Percentiles rank a stretch among this genome's conserved stretches.
These are phyloP conservation scores for Erebia ligea DNA, from an alignment of 2,888 invertebrate genomes.

Conservation along the genomic window DNA sequence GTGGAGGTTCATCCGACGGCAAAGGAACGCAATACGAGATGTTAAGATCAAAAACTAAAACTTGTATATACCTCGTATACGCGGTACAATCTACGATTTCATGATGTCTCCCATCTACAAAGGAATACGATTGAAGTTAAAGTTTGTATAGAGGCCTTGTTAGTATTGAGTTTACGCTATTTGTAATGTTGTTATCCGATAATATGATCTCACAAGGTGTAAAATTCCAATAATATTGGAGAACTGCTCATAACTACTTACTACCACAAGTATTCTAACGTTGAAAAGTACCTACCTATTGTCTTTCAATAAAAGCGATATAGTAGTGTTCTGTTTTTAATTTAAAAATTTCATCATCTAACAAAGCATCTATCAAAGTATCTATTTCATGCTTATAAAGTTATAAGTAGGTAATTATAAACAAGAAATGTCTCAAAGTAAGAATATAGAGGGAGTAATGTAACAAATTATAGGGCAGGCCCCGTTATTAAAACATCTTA, in stretches of 20 bases:
- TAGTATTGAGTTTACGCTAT: constrained; percentile 4
- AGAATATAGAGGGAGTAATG: constrained; percentile 19
- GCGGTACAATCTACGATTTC: constrained; percentile 11
- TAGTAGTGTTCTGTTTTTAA: no score
- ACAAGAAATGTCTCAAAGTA: constrained; percentile 17
- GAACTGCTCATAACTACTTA: not conserved
- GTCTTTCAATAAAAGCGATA: no score
- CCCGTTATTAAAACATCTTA: constrained; percentile 8
- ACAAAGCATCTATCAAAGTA: no score
- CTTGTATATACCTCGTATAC: constrained; percentile 10
- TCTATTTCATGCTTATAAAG: constrained; percentile 22
- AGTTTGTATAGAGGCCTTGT: constrained; percentile 7
- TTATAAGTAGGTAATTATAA: no score
- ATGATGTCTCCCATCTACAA: constrained; percentile 9
- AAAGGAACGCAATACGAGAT: constrained; percentile 36
- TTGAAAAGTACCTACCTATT: no score
- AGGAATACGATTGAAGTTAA: constrained; percentile 21
- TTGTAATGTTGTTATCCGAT: not conserved
- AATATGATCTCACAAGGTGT: not conserved
- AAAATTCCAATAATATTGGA: not conserved
- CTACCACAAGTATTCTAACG: no score
- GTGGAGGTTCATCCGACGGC: constrained; percentile 37
- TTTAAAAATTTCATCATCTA: no score
- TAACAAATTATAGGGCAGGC: constrained; percentile 30
- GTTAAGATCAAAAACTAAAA: constrained; percentile 29